Conservation (phyloP, 2,888 invertebrate species). For the Hydrotaea cyrtoneurina region DNA sequence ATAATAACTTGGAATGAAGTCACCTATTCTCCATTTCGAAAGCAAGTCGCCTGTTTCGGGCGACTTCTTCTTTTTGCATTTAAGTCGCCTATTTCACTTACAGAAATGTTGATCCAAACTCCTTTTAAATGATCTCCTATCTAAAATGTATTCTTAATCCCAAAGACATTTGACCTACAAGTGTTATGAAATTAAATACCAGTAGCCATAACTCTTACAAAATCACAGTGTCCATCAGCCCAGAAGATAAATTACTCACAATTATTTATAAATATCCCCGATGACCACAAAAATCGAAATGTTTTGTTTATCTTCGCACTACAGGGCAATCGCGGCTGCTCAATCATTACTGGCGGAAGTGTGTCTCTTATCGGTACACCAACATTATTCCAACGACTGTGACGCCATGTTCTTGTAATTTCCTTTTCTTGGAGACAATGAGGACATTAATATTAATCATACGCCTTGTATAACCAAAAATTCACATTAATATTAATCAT, state of each 20-base stretch:
- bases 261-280: not conserved
- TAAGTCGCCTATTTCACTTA: too few species aligned
- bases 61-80: too few species aligned
- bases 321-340: not conserved
- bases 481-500: slow-evolving; percentile 23
- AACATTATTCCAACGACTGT: not conserved
- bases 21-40: too few species aligned
- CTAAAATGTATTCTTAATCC: not conserved
- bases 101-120: too few species aligned
- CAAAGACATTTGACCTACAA: not conserved
- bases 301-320: not conserved
- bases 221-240: not conserved
- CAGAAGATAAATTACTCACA: not conserved
- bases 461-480: not conserved
- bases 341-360: not conserved
- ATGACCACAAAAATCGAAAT: not conserved
- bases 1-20: too few species aligned
- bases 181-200: not conserved
- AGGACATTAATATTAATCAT: slow-evolving; percentile 23
- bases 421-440: not conserved
- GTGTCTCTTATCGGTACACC: not conserved
- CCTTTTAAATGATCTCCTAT: not conserved
- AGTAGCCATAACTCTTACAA: not conserved
- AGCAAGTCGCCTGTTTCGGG: too few species aligned
- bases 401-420: not conserved